Evolutionary conservation across 2,797 vertebrate species (phyloP).

Genomic region (Notolepis coatsorum): DNA sequence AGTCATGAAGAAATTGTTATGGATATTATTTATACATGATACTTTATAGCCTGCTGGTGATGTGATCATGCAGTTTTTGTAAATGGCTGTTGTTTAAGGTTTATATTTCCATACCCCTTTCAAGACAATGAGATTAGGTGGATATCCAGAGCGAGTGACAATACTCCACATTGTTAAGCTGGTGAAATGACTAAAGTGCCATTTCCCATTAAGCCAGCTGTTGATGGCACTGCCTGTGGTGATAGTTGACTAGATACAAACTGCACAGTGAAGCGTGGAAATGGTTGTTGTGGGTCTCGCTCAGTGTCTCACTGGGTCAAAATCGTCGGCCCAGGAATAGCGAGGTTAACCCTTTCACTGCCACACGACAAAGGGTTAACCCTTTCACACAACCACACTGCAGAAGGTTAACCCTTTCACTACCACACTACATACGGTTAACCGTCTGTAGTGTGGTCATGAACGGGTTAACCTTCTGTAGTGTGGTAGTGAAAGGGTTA

Average conservation of each 20-base stretch:
- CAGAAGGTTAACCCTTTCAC: too few relatives aligned
- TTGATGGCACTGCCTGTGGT: constrained; percentile 48
- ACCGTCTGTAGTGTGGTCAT: too few relatives aligned
- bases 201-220: constrained; percentile 55
- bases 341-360: too few relatives aligned
- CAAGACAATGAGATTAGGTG: constrained; percentile 32
- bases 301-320: constrained; percentile 39
- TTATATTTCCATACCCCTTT: background rate
- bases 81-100: background rate
- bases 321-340: constrained; percentile 57
- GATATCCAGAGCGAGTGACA: constrained; percentile 22
- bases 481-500: constrained; percentile 61
- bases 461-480: too few relatives aligned
- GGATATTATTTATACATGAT: constrained; percentile 8
- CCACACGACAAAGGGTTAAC: too few relatives aligned
- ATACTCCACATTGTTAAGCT: constrained; percentile 47
- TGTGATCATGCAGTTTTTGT: constrained; percentile 19
- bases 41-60: constrained; percentile 11
- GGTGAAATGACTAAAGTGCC: constrained; percentile 47
- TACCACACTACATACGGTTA: too few relatives aligned
- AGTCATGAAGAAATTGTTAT: constrained; percentile 5
- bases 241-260: constrained; percentile 47
- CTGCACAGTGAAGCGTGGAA: constrained; percentile 60
- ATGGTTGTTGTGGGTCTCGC: constrained; percentile 28
- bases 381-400: too few relatives aligned